Base-by-base conservation (phyloP, 2,113 vertebrate genomes). In the Heterotis niloticus region DNA sequence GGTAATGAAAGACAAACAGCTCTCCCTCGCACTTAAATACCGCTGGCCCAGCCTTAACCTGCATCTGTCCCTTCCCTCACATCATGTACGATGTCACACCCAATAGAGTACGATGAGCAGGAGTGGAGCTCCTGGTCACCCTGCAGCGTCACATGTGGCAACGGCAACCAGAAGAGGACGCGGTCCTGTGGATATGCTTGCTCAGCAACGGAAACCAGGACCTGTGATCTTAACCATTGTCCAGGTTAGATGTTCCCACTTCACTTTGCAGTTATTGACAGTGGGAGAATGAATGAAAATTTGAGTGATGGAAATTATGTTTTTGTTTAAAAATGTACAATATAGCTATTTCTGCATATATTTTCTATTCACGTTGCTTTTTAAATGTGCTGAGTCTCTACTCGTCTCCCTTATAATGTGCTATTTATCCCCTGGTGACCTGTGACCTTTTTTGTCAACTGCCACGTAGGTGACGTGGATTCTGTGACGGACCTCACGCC, bases 41-140 rank as follows among this genome's bases (percentile, higher is more conserved):
- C 20, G 56, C 77, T 76, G 24, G 59, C 59, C 3, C 59, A 62
- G 13, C 59, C 59, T 20, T 62, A 13, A 20, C 59, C 13, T 62
- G 59, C 75, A 17, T 34, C 16, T 62, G 66, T 76, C 68, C 80
- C 62, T 62, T 24, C 23, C n/a, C n/a, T 16, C 68, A 52, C 7
- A 9, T 67, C 5, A 23, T 60, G 57, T 87, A n/a, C 78, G 57
- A 52, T 84, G 81, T 79, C 73, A 0, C 77, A 54, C 70, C 9
- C 88, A 96, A 94, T 95, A 80, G 91, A 90, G 24, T 93, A 93
- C 83, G 91, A 89, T 26, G 91, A 89, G 80, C 92, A 94, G 76
- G 93, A 94, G 34, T 96, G 95, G 95, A 94, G 93, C 44, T 75
- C 84, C 0, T 97, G 95, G 95, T 94, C 93, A 26, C 90, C 95